Evolutionary conservation across 2,113 vertebrate species (phyloP).

Genomic region (Pogonocichla stellata): DNA sequence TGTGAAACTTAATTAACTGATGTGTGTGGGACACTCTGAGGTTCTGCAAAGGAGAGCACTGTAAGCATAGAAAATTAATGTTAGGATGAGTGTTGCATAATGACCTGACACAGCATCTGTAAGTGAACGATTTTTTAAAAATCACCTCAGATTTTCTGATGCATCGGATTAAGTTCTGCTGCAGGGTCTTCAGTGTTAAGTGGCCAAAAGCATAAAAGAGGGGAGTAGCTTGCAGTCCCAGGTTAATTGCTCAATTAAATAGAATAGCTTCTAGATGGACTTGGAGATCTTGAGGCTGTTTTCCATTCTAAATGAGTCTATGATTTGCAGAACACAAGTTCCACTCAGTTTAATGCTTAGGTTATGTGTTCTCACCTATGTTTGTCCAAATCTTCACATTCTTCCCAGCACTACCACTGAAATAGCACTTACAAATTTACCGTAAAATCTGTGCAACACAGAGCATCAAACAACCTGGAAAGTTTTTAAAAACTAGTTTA

Average conservation of each 20-base stretch:
- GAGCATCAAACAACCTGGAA: not conserved
- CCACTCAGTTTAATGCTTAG: not conserved
- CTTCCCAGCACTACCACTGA: not conserved
- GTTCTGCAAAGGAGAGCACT: not conserved
- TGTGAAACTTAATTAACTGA: slow-evolving; percentile 39
- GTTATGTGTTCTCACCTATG: not conserved
- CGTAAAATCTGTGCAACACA: not conserved
- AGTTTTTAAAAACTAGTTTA: not conserved
- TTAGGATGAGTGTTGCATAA: not conserved
- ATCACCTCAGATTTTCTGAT: not conserved
- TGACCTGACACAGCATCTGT: not conserved
- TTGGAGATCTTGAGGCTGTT: not conserved
- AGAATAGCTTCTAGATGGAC: not conserved
- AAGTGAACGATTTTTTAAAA: not conserved
- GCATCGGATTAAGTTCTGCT: not conserved
- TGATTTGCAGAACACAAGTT: not conserved
- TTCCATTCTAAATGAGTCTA: not conserved
- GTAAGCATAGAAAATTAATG: not conserved
- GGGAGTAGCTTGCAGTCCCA: not conserved
- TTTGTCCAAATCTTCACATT: not conserved
- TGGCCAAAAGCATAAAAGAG: not conserved
- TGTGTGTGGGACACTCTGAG: not conserved
- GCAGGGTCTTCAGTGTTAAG: not conserved
- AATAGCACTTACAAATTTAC: not conserved
- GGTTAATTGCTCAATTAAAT: not conserved